phyloP scores from a whole-genome alignment of 2,888 invertebrate species.

The Lepidocyrtinus sp. region DNA sequence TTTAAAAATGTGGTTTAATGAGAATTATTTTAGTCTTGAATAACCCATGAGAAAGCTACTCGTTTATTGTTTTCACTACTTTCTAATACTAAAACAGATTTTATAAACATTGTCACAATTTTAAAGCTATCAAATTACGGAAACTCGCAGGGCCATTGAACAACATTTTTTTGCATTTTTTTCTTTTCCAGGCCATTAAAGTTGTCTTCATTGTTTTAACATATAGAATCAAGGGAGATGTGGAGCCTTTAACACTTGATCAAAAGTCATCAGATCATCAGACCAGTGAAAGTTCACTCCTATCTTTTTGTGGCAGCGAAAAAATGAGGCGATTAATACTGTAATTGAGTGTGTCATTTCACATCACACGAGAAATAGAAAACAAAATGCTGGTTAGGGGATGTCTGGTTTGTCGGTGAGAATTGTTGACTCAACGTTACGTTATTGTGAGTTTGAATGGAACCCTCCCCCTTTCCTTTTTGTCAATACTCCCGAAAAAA shows the following conservation, averaged over 20 bases:
- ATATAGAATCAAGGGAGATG: neutral
- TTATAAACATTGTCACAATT: no score
- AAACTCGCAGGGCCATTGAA: constrained; percentile 65
- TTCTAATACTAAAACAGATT: no score
- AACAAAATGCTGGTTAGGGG: no score
- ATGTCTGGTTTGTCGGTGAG: no score
- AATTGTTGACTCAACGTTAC: constrained; percentile 24
- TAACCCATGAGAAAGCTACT: no score
- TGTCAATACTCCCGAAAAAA: neutral
- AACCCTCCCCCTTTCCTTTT: neutral
- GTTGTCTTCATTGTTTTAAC: constrained; percentile 23
- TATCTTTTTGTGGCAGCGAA: constrained; percentile 25
- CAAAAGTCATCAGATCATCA: neutral
- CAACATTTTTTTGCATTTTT: constrained; percentile 55
- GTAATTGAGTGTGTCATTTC: constrained; percentile 64
- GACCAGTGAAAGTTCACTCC: constrained; percentile 34
- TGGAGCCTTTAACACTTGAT: neutral
- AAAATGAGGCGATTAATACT: constrained; percentile 65
- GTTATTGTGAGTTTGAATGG: neutral
- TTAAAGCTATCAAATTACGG: constrained; percentile 64
- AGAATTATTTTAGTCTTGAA: no score
- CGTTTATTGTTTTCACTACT: no score
- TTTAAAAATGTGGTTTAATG: no score
- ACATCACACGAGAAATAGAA: constrained; percentile 10
- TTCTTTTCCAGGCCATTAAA: constrained; percentile 47